Base-by-base conservation (phyloP, 2,113 vertebrate genomes). In the Lasiurus borealis region DNA sequence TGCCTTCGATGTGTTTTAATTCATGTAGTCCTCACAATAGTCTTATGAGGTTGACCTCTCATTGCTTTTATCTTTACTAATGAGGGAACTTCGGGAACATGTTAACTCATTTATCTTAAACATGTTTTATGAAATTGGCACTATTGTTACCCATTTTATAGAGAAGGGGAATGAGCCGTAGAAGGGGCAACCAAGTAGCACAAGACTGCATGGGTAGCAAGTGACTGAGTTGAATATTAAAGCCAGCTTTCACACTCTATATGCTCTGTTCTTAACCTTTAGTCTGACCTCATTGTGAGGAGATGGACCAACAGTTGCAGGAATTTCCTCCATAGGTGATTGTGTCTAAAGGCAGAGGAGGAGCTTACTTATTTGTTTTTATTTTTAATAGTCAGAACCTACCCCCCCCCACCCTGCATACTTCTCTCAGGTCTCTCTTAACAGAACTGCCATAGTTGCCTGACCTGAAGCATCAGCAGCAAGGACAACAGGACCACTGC, bases 401-500 rank as follows among this genome's bases (percentile, higher is more conserved):
- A 40, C 40, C 21, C 5, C 1, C 19, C 13, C 16, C n/a, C 15
- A 48, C 46, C 52, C 52, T 18, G 3, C 8, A 85, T 29, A 54
- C 11, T 54, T 25, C 7, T 19, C 19, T 52, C 19, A 15, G 11
- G 2, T n/a, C 36, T 93, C 40, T 3, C 16, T 10, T n/a, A 16
- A 25, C 29, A 52, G 52, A 66, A 44, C 12, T 50, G 19, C 31
- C 69, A n/a, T 8, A 64, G 0, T 77, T 71, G 9, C 29, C 40
- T 2, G 6, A 73, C 15, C 13, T 15, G 0, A 71, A 9, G 1
- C 12, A 31, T 31, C 29, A 44, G 13, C 19, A 68, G 52, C 46
- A 94, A 62, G 40, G 36, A 1, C 6, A 8, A 21, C 29, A 6
- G 29, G 46, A 23, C 21, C 13, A 18, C 19, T 0, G 0, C 5